These are phyloP conservation scores for Apantesis nais DNA, from an alignment of 2,888 invertebrate genomes.

Conservation along the genomic window DNA sequence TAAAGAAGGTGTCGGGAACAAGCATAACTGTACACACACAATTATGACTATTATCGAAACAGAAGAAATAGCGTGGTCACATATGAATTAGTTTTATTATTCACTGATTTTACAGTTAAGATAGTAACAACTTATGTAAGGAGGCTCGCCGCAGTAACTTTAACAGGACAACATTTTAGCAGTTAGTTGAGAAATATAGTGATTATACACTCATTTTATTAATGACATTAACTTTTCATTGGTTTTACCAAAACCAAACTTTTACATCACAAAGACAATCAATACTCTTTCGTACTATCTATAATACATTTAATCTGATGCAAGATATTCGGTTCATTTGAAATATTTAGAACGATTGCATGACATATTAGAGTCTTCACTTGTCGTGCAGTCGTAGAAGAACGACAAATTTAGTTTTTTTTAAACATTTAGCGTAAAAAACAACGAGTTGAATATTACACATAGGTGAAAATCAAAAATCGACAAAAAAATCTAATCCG, in stretches of 20 bases:
- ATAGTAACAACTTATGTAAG: not conserved
- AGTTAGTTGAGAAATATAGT: too few relatives aligned
- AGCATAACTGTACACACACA: not conserved
- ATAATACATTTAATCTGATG: too few relatives aligned
- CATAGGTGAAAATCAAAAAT: too few relatives aligned
- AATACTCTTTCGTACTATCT: not conserved
- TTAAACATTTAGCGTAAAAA: too few relatives aligned
- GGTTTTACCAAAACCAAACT: slow-evolving; percentile 12
- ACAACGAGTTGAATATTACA: too few relatives aligned
- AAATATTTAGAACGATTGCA: not conserved
- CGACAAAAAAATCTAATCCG: too few relatives aligned
- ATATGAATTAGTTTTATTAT: slow-evolving; percentile 10
- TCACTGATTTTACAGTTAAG: not conserved
- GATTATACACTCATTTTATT: not conserved
- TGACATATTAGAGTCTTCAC: too few relatives aligned
- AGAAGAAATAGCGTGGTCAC: slow-evolving; percentile 14
- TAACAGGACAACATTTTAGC: not conserved
- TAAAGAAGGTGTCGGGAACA: too few relatives aligned
- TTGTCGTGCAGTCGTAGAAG: too few relatives aligned
- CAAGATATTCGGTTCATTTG: not conserved
- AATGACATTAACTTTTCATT: slow-evolving; percentile 22
- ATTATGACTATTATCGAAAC: slow-evolving; percentile 22
- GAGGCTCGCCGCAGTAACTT: not conserved
- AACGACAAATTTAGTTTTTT: too few relatives aligned
- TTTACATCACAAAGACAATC: slow-evolving; percentile 29